These are phyloP conservation scores for Donacobius atricapilla DNA, from an alignment of 2,113 vertebrate genomes.

Conservation along the genomic window DNA sequence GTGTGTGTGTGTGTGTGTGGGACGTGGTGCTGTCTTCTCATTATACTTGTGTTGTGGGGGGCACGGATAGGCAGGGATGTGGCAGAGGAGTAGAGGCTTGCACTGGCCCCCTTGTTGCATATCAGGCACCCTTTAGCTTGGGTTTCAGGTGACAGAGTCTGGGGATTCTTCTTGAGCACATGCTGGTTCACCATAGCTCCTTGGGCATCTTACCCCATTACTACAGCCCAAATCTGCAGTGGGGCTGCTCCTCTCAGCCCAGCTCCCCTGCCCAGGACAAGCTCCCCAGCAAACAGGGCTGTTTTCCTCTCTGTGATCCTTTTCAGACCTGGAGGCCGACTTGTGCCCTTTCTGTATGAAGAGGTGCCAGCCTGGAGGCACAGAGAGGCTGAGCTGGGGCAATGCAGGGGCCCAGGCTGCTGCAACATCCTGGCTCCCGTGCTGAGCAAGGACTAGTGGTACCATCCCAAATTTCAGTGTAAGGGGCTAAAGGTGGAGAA, in stretches of 20 bases:
- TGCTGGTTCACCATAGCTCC: background rate
- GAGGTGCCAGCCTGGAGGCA: background rate
- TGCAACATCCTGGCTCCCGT: accelerated
- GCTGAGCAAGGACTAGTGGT: background rate
- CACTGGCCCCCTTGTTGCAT: background rate
- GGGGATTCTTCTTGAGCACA: background rate
- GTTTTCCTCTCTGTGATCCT: background rate
- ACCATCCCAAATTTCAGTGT: background rate
- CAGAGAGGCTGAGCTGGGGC: background rate
- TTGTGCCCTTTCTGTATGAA: background rate
- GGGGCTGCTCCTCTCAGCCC: background rate
- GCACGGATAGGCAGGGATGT: background rate
- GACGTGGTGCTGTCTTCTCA: conserved; percentile 4
- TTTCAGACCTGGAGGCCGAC: background rate
- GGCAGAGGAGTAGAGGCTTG: background rate
- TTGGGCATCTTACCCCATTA: background rate
- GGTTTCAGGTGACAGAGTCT: background rate
- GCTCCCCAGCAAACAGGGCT: background rate
- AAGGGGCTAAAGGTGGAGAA: background rate
- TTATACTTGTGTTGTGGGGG: background rate
- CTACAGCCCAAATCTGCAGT: background rate
- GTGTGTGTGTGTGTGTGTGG: background rate
- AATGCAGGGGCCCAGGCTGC: background rate
- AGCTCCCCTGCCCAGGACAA: background rate
- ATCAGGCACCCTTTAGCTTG: background rate